Evolutionary conservation across 23 tunicate genomes (phyloP).

Genomic region (Aplidium turbinatum): DNA sequence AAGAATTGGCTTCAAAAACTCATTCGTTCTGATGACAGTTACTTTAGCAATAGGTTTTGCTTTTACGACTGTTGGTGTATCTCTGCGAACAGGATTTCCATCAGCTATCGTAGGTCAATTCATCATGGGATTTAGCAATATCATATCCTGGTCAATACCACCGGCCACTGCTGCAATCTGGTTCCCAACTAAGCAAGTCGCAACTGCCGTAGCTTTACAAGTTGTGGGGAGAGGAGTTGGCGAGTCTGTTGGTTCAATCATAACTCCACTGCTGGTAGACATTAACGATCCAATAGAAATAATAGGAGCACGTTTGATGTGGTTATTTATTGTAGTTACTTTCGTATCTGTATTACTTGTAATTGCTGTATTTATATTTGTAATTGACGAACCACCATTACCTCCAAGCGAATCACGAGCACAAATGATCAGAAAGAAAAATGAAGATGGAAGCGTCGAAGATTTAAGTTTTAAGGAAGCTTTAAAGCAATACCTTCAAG

Average conservation of each 20-base stretch:
- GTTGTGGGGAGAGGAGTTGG: slow-evolving; percentile 71
- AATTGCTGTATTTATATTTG: slow-evolving; percentile 17
- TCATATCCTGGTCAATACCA: slow-evolving; percentile 56
- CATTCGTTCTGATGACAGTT: slow-evolving; percentile 49
- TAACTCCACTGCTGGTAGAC: slow-evolving; percentile 47
- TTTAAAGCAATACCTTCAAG: slow-evolving; percentile 11
- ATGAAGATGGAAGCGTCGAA: slow-evolving; percentile 32
- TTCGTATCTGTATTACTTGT: slow-evolving; percentile 26
- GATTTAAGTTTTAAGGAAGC: slow-evolving; percentile 28
- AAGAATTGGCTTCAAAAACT: slow-evolving; percentile 58
- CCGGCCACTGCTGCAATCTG: slow-evolving; percentile 73
- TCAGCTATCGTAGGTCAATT: slow-evolving; percentile 54
- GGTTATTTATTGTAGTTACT: slow-evolving; percentile 40
- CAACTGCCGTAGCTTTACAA: slow-evolving; percentile 70
- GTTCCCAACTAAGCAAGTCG: slow-evolving; percentile 67
- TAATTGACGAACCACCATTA: slow-evolving; percentile 51
- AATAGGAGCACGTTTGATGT: slow-evolving; percentile 40
- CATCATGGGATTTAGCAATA: slow-evolving; percentile 60
- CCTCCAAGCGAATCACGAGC: slow-evolving; percentile 73
- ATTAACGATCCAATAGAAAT: slow-evolving; percentile 15
- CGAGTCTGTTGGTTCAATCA: slow-evolving; percentile 57
- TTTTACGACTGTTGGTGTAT: slow-evolving; percentile 43
- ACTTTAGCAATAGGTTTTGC: slow-evolving; percentile 50
- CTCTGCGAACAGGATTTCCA: slow-evolving; percentile 42
- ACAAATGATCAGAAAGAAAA: slow-evolving; percentile 27